These are phyloP conservation scores for Pseudanteris insignis DNA, from an alignment of 2,888 invertebrate species.

Conservation along the genomic window DNA sequence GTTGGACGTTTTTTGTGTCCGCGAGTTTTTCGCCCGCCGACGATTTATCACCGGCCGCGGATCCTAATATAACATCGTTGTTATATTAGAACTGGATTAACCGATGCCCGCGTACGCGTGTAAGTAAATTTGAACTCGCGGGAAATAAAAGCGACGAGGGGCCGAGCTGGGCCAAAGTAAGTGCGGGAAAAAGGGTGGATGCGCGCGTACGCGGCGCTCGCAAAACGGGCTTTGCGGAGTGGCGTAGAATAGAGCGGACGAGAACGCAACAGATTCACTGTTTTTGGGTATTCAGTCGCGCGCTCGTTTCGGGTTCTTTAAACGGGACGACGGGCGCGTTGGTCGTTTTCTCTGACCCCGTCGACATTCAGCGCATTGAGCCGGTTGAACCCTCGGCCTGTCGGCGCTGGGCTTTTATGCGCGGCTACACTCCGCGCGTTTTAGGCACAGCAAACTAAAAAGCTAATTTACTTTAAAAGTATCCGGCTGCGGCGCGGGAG, in stretches of 20 bases:
- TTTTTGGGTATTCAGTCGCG: conserved; percentile 61
- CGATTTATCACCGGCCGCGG: no score
- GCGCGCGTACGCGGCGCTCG: no score
- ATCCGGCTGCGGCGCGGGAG: conserved; percentile 50
- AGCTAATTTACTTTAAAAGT: conserved; percentile 67
- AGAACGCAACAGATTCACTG: conserved; percentile 54
- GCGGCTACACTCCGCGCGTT: conserved; percentile 56
- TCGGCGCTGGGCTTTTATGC: conserved; percentile 55
- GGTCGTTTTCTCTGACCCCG: conserved; percentile 12
- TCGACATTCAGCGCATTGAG: conserved; percentile 48
- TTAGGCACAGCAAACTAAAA: conserved; percentile 65
- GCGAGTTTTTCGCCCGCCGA: no score
- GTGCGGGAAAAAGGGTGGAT: no score
- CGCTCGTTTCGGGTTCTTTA: conserved; percentile 47
- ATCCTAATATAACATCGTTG: no score
- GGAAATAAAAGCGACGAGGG: no score
- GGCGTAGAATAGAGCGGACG: background rate
- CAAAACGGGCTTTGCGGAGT: no score
- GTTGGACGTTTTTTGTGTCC: background rate
- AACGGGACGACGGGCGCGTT: background rate
- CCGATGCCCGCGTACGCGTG: no score
- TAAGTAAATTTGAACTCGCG: no score
- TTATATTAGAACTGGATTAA: no score
- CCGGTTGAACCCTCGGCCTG: conserved; percentile 56
- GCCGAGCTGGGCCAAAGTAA: no score